Evolutionary conservation across 2,888 invertebrate genomes (phyloP), one percentile per base, ranked within the genome.

Genomic region (Plagodis pulveraria): DNA sequence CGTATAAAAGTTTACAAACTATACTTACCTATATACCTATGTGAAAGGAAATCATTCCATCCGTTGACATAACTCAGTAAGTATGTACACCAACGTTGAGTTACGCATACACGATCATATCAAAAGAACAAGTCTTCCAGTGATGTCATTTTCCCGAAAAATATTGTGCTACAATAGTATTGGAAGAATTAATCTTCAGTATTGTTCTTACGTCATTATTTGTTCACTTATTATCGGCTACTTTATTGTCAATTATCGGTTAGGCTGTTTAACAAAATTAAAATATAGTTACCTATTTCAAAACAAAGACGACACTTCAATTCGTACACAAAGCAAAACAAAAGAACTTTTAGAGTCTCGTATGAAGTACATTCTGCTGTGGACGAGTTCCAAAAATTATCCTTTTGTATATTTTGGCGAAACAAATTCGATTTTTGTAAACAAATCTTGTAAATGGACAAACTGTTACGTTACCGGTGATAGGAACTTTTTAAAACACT

Each of bases 401-500:
- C 87, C 87, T 5, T 85, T 86, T 45, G 45, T 71, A 9, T 83
- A 83, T 58, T 79, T 89, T 6, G 81, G 75, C 1, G 74, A 80
- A 45, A 88, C 87, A 7, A 77, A 73, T 48, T 61, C 65, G 34
- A 58, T 79, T 5, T 89, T 90, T 58, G 57, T 71, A 22, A 69
- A 77, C 2, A 83, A 76, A 66, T 78, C 73, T 2, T 90, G 89
- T 62, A 53, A 72, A 51, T 84, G 75, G 67, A 73, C 53, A 0
- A 89, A 90, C 64, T 90, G 89, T 62, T 84, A 80, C 52, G 80
- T 89, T 5, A 89, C 88, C 0, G 73, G 71, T 9, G 73, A 87
- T 40, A 71, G 77, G 38, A 65, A 71, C 22, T 70, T 71, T 50
- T 70, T 84, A 11, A 71, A 71, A 22, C 74, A 77, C 48, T 78